These are phyloP conservation scores for Lithobates pipiens DNA, from an alignment of 2,797 vertebrate species.

Conservation along the genomic window DNA sequence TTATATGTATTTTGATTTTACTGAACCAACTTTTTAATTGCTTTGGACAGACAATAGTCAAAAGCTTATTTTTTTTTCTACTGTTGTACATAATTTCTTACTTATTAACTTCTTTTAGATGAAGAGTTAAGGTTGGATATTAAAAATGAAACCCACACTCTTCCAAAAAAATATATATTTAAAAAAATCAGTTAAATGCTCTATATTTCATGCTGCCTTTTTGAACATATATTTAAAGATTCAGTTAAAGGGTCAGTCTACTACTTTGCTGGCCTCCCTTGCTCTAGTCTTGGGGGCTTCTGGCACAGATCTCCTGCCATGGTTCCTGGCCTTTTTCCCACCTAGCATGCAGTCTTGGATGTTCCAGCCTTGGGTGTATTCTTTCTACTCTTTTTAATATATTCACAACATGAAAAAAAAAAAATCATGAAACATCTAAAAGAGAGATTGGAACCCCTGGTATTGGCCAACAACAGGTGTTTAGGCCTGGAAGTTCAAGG, in stretches of 20 bases:
- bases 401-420: no score
- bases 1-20: constrained; percentile 82
- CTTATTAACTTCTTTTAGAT: constrained; percentile 61
- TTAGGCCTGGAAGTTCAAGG: no score
- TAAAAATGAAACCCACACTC: constrained; percentile 40
- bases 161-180: constrained; percentile 24
- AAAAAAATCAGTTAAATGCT: not conserved
- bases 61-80: constrained; percentile 66
- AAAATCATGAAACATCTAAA: no score
- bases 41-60: constrained; percentile 73
- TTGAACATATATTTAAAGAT: not conserved
- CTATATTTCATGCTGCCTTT: not conserved
- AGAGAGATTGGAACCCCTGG: no score
- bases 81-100: constrained; percentile 66
- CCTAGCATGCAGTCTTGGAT: not conserved
- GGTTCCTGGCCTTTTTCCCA: not conserved
- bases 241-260: not conserved
- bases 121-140: constrained; percentile 74
- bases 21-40: constrained; percentile 80
- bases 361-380: no score
- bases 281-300: no score
- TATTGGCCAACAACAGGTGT: no score
- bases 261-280: no score
- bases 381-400: no score
- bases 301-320: no score